Evolutionary conservation across 2,888 invertebrate genomes (phyloP).

Genomic region (Chrysodeixis includens): DNA sequence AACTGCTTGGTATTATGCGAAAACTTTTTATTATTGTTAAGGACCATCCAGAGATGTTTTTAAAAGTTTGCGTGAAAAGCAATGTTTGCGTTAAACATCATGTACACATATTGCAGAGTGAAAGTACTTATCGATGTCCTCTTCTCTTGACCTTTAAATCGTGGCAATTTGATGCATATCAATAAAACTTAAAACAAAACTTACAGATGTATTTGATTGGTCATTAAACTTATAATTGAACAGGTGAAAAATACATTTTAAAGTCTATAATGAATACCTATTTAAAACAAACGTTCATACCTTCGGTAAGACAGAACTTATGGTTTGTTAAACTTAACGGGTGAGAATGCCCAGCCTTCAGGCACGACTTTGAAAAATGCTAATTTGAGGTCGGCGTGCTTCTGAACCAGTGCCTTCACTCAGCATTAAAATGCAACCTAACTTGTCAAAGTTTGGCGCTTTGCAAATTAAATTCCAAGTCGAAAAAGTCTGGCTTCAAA

Average conservation of each 20-base stretch:
- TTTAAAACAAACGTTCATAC: neutral
- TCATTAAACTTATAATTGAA: neutral
- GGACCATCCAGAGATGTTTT: constrained; percentile 55
- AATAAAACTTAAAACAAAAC: neutral
- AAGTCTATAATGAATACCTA: neutral
- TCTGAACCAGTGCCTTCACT: constrained; percentile 63
- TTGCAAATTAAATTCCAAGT: constrained; percentile 75
- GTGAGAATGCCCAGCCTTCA: constrained; percentile 59
- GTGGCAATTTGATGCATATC: no score
- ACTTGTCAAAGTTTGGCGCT: constrained; percentile 81
- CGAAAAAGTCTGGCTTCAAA: constrained; percentile 49
- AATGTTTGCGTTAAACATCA: constrained; percentile 25
- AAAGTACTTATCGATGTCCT: no score
- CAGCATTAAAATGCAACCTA: constrained; percentile 81
- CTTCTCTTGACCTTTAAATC: no score
- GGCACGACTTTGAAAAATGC: constrained; percentile 79
- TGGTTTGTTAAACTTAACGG: constrained; percentile 5
- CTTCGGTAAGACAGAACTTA: neutral
- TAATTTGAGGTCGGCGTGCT: constrained; percentile 69
- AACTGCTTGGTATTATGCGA: constrained; percentile 59
- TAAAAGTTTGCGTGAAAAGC: constrained; percentile 22
- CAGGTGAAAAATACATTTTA: neutral
- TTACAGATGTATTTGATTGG: no score
- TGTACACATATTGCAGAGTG: neutral
- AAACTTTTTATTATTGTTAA: constrained; percentile 59